phyloP scores from a whole-genome alignment of 2,113 vertebrate genomes.

The Hemicordylus capensis region DNA sequence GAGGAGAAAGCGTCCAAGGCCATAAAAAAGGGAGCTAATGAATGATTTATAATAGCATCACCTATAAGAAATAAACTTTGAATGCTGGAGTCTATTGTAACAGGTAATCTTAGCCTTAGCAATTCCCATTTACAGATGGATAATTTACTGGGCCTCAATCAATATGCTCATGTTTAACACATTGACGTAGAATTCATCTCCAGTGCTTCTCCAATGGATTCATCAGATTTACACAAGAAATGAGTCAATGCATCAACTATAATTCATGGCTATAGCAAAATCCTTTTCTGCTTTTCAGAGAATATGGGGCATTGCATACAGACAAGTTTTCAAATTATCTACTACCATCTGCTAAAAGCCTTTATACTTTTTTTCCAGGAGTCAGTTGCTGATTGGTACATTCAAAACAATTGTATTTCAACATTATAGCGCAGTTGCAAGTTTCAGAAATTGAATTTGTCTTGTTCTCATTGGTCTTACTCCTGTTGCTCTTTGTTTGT shows the following conservation, averaged over 20 bases:
- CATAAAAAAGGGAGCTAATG: not conserved
- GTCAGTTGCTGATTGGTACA: not conserved
- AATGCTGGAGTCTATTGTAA: not conserved
- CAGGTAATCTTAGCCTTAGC: slow-evolving; percentile 26
- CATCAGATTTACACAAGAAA: slow-evolving; percentile 22
- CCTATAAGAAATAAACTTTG: slow-evolving; percentile 8
- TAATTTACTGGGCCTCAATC: slow-evolving; percentile 34
- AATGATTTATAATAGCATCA: not conserved
- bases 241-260: not conserved
- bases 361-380: not conserved
- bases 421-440: not conserved
- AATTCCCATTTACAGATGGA: slow-evolving; percentile 27
- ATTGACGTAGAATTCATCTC: slow-evolving; percentile 16
- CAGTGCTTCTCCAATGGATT: not conserved
- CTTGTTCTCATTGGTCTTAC: not conserved
- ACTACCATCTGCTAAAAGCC: not conserved
- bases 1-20: not conserved
- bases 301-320: not conserved
- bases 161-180: slow-evolving; percentile 35
- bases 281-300: not conserved
- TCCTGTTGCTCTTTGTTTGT: not conserved
- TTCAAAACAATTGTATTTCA: slow-evolving; percentile 1
- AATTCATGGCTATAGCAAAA: not conserved
- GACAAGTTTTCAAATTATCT: not conserved
- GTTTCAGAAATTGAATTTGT: not conserved